Percentiles rank a stretch among this genome's conserved stretches.
These are phyloP conservation scores for Spinus olivaceus DNA, from an alignment of 2,797 vertebrate species.

Conservation along the genomic window DNA sequence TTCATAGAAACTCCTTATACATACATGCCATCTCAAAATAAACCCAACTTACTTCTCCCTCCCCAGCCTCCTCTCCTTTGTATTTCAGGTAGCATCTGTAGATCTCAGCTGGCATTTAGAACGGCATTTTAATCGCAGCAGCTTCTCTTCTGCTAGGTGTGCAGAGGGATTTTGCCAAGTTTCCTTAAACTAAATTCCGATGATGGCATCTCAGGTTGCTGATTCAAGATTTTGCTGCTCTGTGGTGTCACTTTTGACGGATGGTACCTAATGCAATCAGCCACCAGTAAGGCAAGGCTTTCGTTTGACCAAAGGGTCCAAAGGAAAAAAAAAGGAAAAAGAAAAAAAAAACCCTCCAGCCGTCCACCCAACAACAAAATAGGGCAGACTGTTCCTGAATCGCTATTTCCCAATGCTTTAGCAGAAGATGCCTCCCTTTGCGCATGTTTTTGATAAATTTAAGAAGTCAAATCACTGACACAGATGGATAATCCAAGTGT, in stretches of 20 bases:
- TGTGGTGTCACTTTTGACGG: constrained; percentile 84
- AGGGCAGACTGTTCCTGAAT: constrained; percentile 57
- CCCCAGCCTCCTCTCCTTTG: neutral
- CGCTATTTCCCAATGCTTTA: constrained; percentile 61
- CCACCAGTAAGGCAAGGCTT: constrained; percentile 66
- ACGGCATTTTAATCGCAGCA: constrained; percentile 72
- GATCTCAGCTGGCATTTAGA: constrained; percentile 49
- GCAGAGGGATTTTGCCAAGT: constrained; percentile 71
- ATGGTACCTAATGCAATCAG: constrained; percentile 86
- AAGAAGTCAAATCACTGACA: constrained; percentile 89
- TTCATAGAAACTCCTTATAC: neutral
- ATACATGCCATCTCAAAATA: neutral
- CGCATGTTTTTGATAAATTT: constrained; percentile 90
- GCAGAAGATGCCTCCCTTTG: constrained; percentile 73
- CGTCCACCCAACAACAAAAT: neutral
- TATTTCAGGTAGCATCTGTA: constrained; percentile 41
- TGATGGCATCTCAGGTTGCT: constrained; percentile 79
- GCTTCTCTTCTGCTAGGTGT: constrained; percentile 60
- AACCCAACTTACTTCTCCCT: neutral
- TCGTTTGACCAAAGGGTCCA: constrained; percentile 48
- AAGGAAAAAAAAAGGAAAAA: neutral
- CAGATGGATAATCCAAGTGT: constrained; percentile 95
- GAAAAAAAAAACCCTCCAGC: neutral
- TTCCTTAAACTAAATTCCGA: constrained; percentile 79
- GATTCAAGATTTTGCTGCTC: constrained; percentile 79